Conservation (phyloP, 2,888 invertebrate genomes). For the Drosophila melanosoma region DNA sequence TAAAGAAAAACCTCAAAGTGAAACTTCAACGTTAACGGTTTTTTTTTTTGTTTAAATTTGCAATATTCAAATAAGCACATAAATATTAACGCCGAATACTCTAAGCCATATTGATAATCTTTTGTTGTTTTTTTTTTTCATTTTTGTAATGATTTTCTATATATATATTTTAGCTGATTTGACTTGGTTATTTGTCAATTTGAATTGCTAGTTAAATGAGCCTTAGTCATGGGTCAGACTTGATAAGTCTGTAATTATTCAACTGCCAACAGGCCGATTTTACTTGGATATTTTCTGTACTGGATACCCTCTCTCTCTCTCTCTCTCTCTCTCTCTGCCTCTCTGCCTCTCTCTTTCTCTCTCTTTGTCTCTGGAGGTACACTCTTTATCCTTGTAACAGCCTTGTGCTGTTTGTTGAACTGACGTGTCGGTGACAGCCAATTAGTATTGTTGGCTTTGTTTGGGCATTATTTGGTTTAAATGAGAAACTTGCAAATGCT, state of each 20-base stretch:
- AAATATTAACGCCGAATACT: not conserved
- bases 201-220: not conserved
- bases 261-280: not conserved
- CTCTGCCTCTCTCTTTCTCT: not conserved
- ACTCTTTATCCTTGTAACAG: not conserved
- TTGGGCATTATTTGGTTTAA: slow-evolving; percentile 44
- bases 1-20: not conserved
- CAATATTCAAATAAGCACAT: too few species aligned
- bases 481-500: slow-evolving; percentile 24
- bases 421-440: slow-evolving; percentile 56
- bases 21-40: not conserved
- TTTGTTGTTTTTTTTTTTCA: not conserved
- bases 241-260: not conserved
- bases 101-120: too few species aligned
- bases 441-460: slow-evolving; percentile 49
- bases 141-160: not conserved
- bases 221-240: not conserved
- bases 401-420: not conserved
- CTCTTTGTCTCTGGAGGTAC: not conserved
- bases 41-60: too few species aligned
- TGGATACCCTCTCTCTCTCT: not conserved
- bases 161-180: too few species aligned
- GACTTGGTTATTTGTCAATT: not conserved
- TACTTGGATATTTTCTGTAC: not conserved
- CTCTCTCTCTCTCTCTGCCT: not conserved